Percentiles rank a stretch among this genome's conserved stretches.
phyloP scores from a whole-genome alignment of 2,888 invertebrate species.

The Eupithecia insigniata region DNA sequence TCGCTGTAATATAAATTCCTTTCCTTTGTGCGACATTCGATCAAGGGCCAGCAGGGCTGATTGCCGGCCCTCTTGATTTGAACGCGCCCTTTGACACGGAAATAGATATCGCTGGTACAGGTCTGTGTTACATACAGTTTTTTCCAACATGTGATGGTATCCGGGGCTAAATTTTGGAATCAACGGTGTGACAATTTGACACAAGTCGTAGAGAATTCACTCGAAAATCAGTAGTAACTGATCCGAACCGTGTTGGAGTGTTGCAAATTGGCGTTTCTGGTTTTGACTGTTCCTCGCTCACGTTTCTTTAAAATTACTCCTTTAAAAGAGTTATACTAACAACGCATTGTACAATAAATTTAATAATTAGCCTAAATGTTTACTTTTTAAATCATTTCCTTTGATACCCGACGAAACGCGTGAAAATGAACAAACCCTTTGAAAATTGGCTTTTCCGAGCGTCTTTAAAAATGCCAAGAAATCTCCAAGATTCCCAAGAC shows the following conservation, averaged over 20 bases:
- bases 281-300: background rate
- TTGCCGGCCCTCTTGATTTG: slow-evolving; percentile 39
- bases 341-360: too few species aligned
- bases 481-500: background rate
- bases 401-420: background rate
- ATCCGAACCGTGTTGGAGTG: background rate
- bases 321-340: too few species aligned
- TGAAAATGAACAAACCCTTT: background rate
- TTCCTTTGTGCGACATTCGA: slow-evolving; percentile 27
- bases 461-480: background rate
- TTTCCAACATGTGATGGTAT: background rate
- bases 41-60: slow-evolving; percentile 33
- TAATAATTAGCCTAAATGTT: background rate
- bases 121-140: background rate
- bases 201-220: background rate
- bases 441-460: background rate
- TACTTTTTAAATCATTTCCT: background rate
- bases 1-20: slow-evolving; percentile 27
- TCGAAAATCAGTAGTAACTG: background rate
- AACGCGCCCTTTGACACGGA: slow-evolving; percentile 43
- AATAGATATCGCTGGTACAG: slow-evolving; percentile 36
- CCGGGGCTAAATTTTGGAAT: background rate
- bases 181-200: background rate
- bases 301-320: background rate
- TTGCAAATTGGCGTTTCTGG: background rate